A percentile compares a stretch with the other conserved stretches of the same genome.
Conservation (phyloP, 2,113 vertebrate species). For the Cryptomyrus ogoouensis region DNA sequence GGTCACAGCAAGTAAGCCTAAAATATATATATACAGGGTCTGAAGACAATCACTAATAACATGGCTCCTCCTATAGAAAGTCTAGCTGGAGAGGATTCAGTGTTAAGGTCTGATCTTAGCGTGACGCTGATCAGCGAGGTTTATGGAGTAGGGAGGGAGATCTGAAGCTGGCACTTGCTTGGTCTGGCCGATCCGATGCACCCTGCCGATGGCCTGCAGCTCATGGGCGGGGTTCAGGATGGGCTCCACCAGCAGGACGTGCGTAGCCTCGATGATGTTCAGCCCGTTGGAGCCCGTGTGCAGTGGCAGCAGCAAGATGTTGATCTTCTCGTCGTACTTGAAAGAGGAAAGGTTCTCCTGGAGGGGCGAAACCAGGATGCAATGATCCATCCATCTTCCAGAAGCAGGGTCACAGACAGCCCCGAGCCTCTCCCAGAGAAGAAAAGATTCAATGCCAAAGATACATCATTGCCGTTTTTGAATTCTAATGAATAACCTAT, state of each 20-base stretch:
- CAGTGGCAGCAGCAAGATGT: conserved; percentile 92
- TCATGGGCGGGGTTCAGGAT: conserved; percentile 94
- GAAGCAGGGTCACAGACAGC: background rate
- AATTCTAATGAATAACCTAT: background rate
- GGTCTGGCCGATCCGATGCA: conserved; percentile 95
- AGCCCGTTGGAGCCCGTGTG: conserved; percentile 96
- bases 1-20: background rate
- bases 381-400: background rate
- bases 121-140: background rate
- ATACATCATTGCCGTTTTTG: background rate
- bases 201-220: conserved; percentile 92
- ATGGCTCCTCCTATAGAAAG: background rate
- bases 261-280: conserved; percentile 96
- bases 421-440: background rate
- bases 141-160: background rate
- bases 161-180: conserved; percentile 66
- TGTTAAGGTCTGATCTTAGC: background rate
- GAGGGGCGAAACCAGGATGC: conserved; percentile 35
- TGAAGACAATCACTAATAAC: background rate
- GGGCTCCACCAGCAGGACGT: conserved; percentile 89
- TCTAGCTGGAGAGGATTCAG: background rate
- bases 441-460: background rate
- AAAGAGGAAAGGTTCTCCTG: conserved; percentile 97
- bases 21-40: background rate
- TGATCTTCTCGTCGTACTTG: conserved; percentile 89